These are phyloP conservation scores for Cephus runcator DNA, from an alignment of 2,888 invertebrate species.

Conservation along the genomic window DNA sequence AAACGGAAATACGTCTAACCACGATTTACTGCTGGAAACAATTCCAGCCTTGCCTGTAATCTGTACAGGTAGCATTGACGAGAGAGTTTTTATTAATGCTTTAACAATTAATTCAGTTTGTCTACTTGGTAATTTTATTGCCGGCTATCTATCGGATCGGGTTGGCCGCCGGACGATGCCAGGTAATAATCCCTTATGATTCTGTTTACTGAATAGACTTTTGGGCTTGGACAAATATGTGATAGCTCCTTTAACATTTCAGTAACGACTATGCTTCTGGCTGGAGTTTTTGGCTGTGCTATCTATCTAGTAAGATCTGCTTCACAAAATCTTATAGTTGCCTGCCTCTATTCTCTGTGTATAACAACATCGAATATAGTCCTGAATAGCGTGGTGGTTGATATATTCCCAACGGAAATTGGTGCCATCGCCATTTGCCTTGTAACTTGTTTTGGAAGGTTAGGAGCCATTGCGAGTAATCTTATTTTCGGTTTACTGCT, in stretches of 20 bases:
- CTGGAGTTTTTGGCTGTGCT: conserved; percentile 70
- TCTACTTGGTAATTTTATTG: conserved; percentile 73
- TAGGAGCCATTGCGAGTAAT: conserved; percentile 75
- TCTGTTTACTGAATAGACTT: neutral
- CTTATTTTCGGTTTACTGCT: conserved; percentile 73
- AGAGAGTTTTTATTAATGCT: conserved; percentile 73
- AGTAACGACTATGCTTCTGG: conserved; percentile 65
- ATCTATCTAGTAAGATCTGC: conserved; percentile 73
- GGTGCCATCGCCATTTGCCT: conserved; percentile 75
- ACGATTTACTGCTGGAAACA: neutral
- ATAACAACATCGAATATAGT: conserved; percentile 67
- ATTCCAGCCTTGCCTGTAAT: conserved; percentile 6
- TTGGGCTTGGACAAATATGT: neutral
- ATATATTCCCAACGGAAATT: conserved; percentile 63
- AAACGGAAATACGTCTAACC: conserved; percentile 11
- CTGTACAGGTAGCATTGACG: conserved; percentile 71
- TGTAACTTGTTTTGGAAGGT: conserved; percentile 73
- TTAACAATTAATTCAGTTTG: conserved; percentile 76
- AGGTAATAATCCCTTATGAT: conserved; percentile 35
- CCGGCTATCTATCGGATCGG: conserved; percentile 70
- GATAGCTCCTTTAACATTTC: conserved; percentile 22
- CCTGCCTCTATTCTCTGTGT: conserved; percentile 67
- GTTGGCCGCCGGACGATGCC: conserved; percentile 60
- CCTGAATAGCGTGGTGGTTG: conserved; percentile 58
- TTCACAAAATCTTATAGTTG: conserved; percentile 70